Conservation (phyloP, 2,888 invertebrate genomes). For the Cataglyphis livida region DNA sequence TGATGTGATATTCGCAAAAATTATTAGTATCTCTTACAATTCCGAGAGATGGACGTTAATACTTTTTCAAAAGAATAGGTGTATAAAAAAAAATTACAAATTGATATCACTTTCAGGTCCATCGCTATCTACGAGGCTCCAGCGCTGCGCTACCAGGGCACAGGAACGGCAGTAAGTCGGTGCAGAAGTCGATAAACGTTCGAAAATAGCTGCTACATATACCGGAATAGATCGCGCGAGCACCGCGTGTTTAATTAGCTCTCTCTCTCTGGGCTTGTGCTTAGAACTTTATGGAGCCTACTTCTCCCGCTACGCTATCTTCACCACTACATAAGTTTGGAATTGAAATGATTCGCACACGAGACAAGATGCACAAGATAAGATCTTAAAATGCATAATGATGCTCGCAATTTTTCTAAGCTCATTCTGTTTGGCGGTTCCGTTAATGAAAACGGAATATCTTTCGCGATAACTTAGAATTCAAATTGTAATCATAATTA, state of each 20-base stretch:
- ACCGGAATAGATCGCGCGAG: conserved; percentile 62
- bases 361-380: conserved; percentile 10
- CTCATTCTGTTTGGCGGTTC: neutral
- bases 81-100: neutral
- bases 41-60: neutral
- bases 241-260: conserved; percentile 67
- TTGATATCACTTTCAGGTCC: conserved; percentile 16
- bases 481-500: neutral
- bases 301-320: conserved; percentile 21
- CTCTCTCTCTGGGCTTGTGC: conserved; percentile 48
- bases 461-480: neutral
- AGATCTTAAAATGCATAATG: conserved; percentile 1
- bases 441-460: neutral
- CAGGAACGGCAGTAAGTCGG: conserved; percentile 45
- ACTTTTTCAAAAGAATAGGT: neutral
- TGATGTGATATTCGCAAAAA: neutral
- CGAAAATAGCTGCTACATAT: conserved; percentile 67
- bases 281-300: conserved; percentile 35
- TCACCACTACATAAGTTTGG: neutral
- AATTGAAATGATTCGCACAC: conserved; percentile 14
- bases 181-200: conserved; percentile 72
- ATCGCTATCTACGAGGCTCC: conserved; percentile 24
- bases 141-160: conserved; percentile 29
- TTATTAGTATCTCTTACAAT: neutral
- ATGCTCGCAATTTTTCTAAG: neutral